Base-by-base conservation (phyloP, 2,113 vertebrate genomes). In the Bos indicus region DNA sequence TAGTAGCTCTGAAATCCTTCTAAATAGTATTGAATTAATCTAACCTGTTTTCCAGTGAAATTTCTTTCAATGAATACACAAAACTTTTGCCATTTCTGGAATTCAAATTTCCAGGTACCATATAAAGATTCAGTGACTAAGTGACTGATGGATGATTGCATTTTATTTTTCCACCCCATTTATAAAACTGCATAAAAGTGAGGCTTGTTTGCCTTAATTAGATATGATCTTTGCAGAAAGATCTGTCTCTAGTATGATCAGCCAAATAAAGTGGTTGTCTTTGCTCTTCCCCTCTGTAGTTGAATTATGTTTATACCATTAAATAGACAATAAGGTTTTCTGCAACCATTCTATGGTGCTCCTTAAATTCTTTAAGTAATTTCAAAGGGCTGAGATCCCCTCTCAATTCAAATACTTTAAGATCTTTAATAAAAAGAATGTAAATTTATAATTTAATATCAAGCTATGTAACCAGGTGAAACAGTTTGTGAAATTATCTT, bases 381-480 rank as follows among this genome's bases (percentile, higher is more conserved):
- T 98, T 97, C 98, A 89, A 98, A 98, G 98, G 98, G 97, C 95
- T 98, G 98, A 98, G 97, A 98, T 97, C 94, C 98, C 97, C 96
- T 97, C 80, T 87, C 97, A 98, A 99, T 98, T 98, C 97, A 98
- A 98, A 98, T 98, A 98, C 98, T 98, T 98, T 98, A 99, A 98
- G 98, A 98, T 98, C 98, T 98, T 98, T 98, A 99, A 98, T 99
- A 99, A 98, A 99, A 99, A 99, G 96, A 98, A 98, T 98, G 98
- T 98, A 98, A 99, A 98, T 98, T 99, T 98, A 98, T 98, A 98
- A 93, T 98, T 98, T 98, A 98, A 98, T 97, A 99, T 98, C 98
- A 99, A 99, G 98, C 98, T 99, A 98, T 98, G 98, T 99, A 99
- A 99, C 97, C 98, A 98, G 99, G 98, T 99, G 98, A 99, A 99